Evolutionary conservation across 2,888 invertebrate species (phyloP).

Genomic region (Branchinecta sandiegonensis): DNA sequence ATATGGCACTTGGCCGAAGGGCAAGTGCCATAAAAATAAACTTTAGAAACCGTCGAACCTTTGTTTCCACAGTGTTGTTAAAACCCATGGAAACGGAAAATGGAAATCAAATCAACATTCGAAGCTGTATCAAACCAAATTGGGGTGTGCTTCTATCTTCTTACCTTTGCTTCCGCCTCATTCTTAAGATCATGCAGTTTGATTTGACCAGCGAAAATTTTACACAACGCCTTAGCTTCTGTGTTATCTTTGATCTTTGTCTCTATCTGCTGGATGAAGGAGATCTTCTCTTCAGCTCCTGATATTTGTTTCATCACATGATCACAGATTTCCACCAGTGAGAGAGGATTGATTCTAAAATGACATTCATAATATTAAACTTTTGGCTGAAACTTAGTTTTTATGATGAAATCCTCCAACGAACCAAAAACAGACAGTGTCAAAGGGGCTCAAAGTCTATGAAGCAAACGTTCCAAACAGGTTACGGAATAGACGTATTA

Average conservation of each 20-base stretch:
- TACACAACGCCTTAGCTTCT: slow-evolving; percentile 75
- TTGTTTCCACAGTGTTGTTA: too few relatives aligned
- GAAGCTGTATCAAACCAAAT: too few relatives aligned
- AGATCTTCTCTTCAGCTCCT: slow-evolving; percentile 66
- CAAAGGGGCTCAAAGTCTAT: too few relatives aligned
- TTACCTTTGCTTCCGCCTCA: slow-evolving; percentile 51
- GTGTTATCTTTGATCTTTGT: slow-evolving; percentile 68
- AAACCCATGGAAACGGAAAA: too few relatives aligned
- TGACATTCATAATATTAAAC: slow-evolving; percentile 26
- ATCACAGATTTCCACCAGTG: slow-evolving; percentile 73
- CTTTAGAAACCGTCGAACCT: too few relatives aligned
- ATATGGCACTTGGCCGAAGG: too few relatives aligned
- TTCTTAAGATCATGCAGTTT: slow-evolving; percentile 61
- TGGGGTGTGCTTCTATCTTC: neutral
- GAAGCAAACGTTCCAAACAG: too few relatives aligned
- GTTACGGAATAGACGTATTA: neutral
- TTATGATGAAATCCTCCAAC: neutral
- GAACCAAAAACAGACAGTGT: too few relatives aligned
- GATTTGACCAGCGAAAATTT: slow-evolving; percentile 70
- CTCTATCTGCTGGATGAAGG: slow-evolving; percentile 76
- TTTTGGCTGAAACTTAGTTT: slow-evolving; percentile 17
- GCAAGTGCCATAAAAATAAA: too few relatives aligned
- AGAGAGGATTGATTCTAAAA: slow-evolving; percentile 79
- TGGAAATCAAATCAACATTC: too few relatives aligned
- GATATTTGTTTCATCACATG: slow-evolving; percentile 57